Percentiles rank a stretch among this genome's conserved stretches.
These are phyloP conservation scores for Clarias gariepinus DNA, from an alignment of 2,113 vertebrate species.

Conservation along the genomic window DNA sequence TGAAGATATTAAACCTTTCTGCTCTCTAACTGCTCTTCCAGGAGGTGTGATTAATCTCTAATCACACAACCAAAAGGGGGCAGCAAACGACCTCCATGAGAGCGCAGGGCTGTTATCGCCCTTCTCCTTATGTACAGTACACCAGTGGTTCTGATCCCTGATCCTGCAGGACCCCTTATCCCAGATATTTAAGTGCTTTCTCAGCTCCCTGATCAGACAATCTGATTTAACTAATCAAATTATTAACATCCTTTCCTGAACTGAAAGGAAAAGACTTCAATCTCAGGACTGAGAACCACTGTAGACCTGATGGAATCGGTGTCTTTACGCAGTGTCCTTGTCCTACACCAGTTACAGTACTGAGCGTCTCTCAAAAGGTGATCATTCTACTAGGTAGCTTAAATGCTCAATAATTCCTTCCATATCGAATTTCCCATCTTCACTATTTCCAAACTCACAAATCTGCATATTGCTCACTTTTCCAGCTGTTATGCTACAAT, in stretches of 20 bases:
- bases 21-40: not conserved
- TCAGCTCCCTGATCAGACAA: too few species aligned
- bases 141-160: too few species aligned
- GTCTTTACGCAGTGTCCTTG: not conserved
- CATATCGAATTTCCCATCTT: not conserved
- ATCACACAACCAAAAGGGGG: constrained; percentile 58
- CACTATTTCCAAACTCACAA: not conserved
- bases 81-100: constrained; percentile 59
- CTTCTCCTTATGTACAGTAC: not conserved
- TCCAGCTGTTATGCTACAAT: not conserved
- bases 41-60: not conserved
- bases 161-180: too few species aligned
- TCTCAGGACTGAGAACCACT: too few species aligned
- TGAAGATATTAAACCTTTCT: not conserved
- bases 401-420: not conserved
- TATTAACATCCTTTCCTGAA: too few species aligned
- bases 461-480: not conserved
- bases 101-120: not conserved
- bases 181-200: too few species aligned
- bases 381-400: not conserved
- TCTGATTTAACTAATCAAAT: too few species aligned
- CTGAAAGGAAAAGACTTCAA: too few species aligned
- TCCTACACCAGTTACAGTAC: not conserved
- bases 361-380: not conserved
- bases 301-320: not conserved